Conservation (phyloP, 2,888 invertebrate species). For the Rhagium mordax region DNA sequence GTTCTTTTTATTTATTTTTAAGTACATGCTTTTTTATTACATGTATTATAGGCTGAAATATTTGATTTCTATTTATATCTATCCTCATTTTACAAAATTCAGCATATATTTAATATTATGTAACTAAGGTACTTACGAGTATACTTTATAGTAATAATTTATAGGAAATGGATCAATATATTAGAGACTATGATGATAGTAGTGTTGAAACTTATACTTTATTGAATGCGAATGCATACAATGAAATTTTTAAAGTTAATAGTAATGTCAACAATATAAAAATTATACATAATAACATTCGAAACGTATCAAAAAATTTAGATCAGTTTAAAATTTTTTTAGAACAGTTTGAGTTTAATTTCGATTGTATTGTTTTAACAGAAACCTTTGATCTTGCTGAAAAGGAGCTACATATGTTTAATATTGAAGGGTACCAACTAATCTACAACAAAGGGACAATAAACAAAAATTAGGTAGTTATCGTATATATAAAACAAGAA, state of each 20-base stretch:
- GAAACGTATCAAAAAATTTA: neutral
- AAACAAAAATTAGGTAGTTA: neutral
- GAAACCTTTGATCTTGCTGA: too few relatives aligned
- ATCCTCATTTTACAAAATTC: too few relatives aligned
- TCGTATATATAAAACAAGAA: too few relatives aligned
- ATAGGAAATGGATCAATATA: neutral
- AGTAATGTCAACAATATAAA: neutral
- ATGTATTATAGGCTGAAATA: too few relatives aligned
- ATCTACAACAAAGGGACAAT: neutral
- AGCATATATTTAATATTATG: too few relatives aligned
- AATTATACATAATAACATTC: neutral
- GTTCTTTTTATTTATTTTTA: too few relatives aligned
- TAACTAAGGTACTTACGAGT: too few relatives aligned
- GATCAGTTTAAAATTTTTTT: neutral
- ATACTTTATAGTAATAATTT: too few relatives aligned
- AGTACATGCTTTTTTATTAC: too few relatives aligned
- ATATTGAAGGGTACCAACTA: neutral
- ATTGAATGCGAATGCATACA: neutral
- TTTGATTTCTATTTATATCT: too few relatives aligned
- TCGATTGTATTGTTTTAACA: neutral
- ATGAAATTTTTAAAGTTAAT: neutral
- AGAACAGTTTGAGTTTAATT: neutral
- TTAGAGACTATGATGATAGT: neutral
- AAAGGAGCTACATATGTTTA: neutral
- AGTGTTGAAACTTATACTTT: neutral